These are phyloP conservation scores for Mionectes olivaceus DNA, from an alignment of 2,797 vertebrate species.

Conservation along the genomic window DNA sequence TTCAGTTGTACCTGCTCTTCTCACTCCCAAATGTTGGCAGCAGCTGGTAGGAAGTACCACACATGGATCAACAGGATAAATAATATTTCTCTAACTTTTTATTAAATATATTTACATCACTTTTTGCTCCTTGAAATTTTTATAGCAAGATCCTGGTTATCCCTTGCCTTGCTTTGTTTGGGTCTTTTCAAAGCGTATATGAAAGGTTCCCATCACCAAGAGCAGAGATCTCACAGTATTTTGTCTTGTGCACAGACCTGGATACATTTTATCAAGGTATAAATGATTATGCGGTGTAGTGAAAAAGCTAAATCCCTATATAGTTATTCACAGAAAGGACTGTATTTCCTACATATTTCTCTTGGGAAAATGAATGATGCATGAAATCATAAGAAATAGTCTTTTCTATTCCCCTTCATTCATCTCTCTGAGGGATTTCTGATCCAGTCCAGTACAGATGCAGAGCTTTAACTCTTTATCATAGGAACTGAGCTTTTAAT, in stretches of 20 bases:
- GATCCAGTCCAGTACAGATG: background rate
- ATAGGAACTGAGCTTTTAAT: background rate
- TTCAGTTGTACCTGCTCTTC: background rate
- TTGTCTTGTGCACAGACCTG: background rate
- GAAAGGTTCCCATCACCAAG: background rate
- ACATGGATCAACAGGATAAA: background rate
- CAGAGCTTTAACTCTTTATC: background rate
- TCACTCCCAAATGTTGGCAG: background rate
- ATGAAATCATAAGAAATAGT: constrained; percentile 10
- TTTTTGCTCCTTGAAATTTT: background rate
- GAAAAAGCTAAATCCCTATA: background rate
- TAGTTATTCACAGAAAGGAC: background rate
- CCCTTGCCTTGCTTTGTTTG: background rate
- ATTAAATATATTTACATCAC: background rate
- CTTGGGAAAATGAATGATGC: constrained; percentile 32
- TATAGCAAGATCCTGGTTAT: background rate
- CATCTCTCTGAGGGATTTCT: background rate
- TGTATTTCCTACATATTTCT: background rate
- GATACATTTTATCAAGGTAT: background rate
- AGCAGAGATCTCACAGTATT: background rate
- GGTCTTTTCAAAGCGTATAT: background rate
- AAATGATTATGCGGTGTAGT: background rate
- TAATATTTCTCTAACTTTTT: background rate
- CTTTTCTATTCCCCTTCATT: background rate
- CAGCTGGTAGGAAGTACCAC: background rate